These are phyloP conservation scores for Glossophaga mutica DNA, from an alignment of 2,797 vertebrate genomes.

Conservation along the genomic window DNA sequence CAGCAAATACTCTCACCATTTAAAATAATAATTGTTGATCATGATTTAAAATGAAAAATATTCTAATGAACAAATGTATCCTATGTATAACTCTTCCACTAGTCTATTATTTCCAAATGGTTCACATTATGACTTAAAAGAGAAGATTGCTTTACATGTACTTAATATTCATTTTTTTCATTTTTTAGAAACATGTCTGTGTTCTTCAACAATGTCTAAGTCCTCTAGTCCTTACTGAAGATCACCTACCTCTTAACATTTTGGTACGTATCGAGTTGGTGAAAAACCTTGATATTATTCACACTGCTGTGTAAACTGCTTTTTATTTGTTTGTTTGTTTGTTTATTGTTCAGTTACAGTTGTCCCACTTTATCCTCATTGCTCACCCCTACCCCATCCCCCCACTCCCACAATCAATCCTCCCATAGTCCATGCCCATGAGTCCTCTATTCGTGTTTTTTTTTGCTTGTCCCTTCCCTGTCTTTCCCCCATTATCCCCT, in stretches of 20 bases:
- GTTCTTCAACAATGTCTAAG: not conserved
- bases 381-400: no score
- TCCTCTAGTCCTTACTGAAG: not conserved
- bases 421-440: no score
- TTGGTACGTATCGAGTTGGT: not conserved
- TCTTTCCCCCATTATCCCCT: no score
- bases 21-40: not conserved
- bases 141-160: not conserved
- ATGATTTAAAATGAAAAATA: constrained; percentile 30
- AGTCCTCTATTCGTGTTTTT: no score
- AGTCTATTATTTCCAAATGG: not conserved
- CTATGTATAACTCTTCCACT: not conserved
- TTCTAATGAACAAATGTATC: not conserved
- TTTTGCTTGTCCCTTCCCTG: no score
- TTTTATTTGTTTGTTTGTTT: not conserved
- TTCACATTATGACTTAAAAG: not conserved
- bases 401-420: no score
- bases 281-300: not conserved
- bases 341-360: no score
- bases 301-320: not conserved
- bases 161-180: not conserved
- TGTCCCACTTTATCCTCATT: no score
- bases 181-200: not conserved
- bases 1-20: not conserved
- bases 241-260: not conserved